Conservation (phyloP, 2,797 vertebrate species). For the Staurois parvus region DNA sequence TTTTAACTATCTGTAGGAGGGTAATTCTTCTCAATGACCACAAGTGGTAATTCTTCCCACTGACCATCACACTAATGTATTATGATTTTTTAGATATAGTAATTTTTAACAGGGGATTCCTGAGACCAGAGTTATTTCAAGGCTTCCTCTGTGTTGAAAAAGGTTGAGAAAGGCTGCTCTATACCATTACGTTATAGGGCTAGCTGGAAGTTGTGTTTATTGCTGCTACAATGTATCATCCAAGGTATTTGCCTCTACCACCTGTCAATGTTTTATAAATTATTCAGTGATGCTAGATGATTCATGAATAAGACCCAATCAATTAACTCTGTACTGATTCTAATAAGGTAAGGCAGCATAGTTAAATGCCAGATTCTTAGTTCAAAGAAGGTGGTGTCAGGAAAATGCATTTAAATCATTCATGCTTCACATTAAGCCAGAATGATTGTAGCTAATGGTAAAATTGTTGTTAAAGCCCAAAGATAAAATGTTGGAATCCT, state of each 20-base stretch:
- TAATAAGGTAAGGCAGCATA: conserved; percentile 65
- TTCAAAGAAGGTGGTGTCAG: conserved; percentile 65
- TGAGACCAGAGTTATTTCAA: too few species aligned
- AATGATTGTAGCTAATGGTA: conserved; percentile 59
- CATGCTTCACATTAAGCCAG: conserved; percentile 38
- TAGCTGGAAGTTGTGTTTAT: not conserved
- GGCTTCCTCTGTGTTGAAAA: too few species aligned
- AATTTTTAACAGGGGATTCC: too few species aligned
- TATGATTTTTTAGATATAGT: too few species aligned
- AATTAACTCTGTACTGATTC: conserved; percentile 67
- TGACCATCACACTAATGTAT: too few species aligned
- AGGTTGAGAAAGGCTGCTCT: too few species aligned
- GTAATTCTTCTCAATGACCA: too few species aligned
- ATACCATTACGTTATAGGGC: not conserved
- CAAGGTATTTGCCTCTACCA: conserved; percentile 69
- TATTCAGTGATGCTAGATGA: conserved; percentile 73
- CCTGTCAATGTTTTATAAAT: conserved; percentile 73
- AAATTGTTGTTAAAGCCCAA: conserved; percentile 61
- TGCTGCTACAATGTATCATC: conserved; percentile 6
- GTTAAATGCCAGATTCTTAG: conserved; percentile 62
- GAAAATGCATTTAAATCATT: conserved; percentile 65
- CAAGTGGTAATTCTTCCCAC: too few species aligned
- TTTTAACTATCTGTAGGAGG: too few species aligned
- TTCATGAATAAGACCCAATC: conserved; percentile 72
- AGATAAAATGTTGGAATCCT: conserved; percentile 43